Percentiles rank a stretch among this genome's conserved stretches.
These are phyloP conservation scores for Microctonus aethiopoides DNA, from an alignment of 2,888 invertebrate genomes.

Conservation along the genomic window DNA sequence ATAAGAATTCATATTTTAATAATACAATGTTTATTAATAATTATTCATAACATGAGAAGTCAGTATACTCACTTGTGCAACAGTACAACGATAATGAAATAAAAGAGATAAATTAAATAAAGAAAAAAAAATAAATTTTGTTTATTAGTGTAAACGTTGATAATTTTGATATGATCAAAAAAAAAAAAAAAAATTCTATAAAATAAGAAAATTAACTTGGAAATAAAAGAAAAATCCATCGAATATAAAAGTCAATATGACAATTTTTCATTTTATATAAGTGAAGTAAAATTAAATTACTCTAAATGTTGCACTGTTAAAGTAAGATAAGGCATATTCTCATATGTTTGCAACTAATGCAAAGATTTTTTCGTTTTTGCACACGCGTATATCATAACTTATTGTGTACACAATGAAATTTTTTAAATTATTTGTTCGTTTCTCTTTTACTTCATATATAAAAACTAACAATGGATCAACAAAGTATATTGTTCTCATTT, in stretches of 20 bases:
- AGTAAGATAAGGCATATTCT: slow-evolving; percentile 58
- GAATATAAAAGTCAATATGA: neutral
- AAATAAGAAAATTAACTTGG: neutral
- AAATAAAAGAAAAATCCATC: neutral
- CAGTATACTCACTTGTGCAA: slow-evolving; percentile 40
- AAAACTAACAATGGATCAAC: slow-evolving; percentile 53
- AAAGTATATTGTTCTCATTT: slow-evolving; percentile 39
- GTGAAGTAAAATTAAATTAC: slow-evolving; percentile 1
- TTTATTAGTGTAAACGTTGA: neutral
- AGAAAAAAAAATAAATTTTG: neutral
- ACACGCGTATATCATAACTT: slow-evolving; percentile 5
- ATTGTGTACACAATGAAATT: slow-evolving; percentile 45
- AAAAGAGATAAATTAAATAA: neutral
- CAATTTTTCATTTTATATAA: neutral
- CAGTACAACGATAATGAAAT: slow-evolving; percentile 38
- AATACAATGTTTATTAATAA: slow-evolving; percentile 50
- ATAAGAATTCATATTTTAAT: slow-evolving; percentile 46
- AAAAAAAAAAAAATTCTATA: neutral
- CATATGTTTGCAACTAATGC: slow-evolving; percentile 45
- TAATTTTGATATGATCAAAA: neutral
- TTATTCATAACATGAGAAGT: slow-evolving; percentile 40
- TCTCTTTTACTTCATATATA: slow-evolving; percentile 49
- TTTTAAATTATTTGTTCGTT: slow-evolving; percentile 40
- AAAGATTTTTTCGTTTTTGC: slow-evolving; percentile 18
- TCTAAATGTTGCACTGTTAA: slow-evolving; percentile 49